Percentiles rank a stretch among this genome's conserved stretches.
phyloP scores from a whole-genome alignment of 2,888 invertebrate genomes.

The Anodontia alba region DNA sequence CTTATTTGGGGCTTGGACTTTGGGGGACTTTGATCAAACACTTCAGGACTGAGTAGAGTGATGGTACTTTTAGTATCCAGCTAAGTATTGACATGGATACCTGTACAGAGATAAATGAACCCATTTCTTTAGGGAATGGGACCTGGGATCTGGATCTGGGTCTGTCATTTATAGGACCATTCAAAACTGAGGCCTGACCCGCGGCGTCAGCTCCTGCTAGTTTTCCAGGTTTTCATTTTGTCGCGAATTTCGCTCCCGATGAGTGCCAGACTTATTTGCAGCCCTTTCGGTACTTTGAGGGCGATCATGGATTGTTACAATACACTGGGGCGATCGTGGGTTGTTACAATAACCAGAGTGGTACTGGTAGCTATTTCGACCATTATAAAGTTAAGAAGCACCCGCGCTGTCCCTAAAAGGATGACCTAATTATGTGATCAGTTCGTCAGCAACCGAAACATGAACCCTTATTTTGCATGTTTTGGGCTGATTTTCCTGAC shows the following conservation, averaged over 20 bases:
- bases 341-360: background rate
- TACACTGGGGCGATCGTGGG: background rate
- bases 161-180: background rate
- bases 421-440: background rate
- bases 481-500: background rate
- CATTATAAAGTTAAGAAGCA: no score
- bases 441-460: background rate
- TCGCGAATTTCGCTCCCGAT: background rate
- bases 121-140: background rate
- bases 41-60: slow-evolving; percentile 11
- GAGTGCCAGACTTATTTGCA: background rate
- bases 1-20: background rate
- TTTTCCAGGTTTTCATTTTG: background rate
- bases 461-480: background rate
- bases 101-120: slow-evolving; percentile 4
- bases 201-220: slow-evolving; percentile 21
- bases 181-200: slow-evolving; percentile 23
- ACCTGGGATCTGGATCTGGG: background rate
- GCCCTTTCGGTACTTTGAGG: background rate
- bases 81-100: background rate
- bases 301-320: background rate
- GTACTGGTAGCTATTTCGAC: background rate
- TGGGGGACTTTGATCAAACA: background rate
- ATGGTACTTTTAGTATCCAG: slow-evolving; percentile 24
- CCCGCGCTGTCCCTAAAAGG: no score